Evolutionary conservation across 2,113 vertebrate genomes (phyloP).

Genomic region (Cygnus atratus): DNA sequence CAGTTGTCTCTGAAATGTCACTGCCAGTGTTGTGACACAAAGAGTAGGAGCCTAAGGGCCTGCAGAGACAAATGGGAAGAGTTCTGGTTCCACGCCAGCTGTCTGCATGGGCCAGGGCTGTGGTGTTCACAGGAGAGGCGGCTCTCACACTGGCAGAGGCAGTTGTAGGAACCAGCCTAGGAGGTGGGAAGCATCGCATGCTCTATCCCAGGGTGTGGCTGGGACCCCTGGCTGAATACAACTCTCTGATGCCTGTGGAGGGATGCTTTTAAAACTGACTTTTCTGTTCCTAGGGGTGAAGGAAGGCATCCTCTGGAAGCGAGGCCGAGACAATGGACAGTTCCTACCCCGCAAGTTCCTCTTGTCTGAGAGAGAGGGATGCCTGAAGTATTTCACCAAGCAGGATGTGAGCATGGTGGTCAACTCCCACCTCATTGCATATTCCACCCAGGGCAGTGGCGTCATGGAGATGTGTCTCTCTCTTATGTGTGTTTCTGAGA

Average conservation of each 20-base stretch:
- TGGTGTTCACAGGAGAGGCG: not conserved
- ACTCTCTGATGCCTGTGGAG: not conserved
- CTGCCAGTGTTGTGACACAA: not conserved
- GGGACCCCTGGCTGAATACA: not conserved
- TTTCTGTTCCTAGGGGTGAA: constrained; percentile 73
- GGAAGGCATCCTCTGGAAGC: constrained; percentile 87
- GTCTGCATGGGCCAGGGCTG: not conserved
- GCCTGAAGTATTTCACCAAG: constrained; percentile 89
- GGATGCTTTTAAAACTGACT: not conserved
- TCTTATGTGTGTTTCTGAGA: not conserved
- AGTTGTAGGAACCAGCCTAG: not conserved
- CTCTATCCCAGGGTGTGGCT: not conserved
- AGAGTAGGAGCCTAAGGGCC: not conserved
- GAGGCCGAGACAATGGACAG: constrained; percentile 88
- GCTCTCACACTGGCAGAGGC: not conserved
- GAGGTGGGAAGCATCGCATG: not conserved
- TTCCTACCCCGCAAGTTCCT: constrained; percentile 87
- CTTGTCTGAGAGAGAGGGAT: constrained; percentile 85
- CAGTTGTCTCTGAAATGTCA: not conserved
- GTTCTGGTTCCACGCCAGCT: not conserved
- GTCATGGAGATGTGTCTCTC: not conserved
- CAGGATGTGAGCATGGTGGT: constrained; percentile 81
- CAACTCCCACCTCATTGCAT: not conserved
- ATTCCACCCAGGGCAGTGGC: not conserved
- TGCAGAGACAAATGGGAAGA: not conserved